Base-by-base conservation (phyloP, 2,888 invertebrate genomes). In the Myopa testacea region DNA sequence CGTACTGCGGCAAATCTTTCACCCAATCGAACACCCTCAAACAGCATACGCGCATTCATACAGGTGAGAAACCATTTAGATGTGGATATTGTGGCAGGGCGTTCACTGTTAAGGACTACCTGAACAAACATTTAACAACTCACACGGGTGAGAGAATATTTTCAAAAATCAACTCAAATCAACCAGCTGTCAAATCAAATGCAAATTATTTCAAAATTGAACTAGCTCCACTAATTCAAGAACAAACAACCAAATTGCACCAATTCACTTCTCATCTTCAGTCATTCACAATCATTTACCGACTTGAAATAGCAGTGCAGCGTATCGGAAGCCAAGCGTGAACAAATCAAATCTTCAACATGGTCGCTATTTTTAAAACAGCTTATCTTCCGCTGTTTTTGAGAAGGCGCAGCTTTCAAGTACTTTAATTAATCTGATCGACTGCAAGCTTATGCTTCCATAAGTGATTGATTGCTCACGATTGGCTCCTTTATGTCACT, bases 71-170 rank as follows among this genome's bases (percentile, higher is more conserved):
- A 87, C 88, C 89, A 83, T 89, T 88, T 87, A 86, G 88, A 87
- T 89, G 88, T 88, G 87, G 87, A 85, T 87, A 87, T 86, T 89
- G 88, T 87, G 88, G 87, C 86, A 88, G 88, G 87, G 86, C 87
- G 86, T 88, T 88, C 88, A 88, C 88, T 86, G 88, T 88, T 85
- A 88, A 88, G 87, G 88, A 88, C 86, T 88, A 88, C 87, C 87
- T 88, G 87, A 88, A 88, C 87, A 88, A 88, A 87, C 88, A 88
- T 88, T 88, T 88, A 87, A 88, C 88, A 87, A 88, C 88, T 88
- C 88, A 88, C 88, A 88, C 88, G 87, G 88, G 88, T 88, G 88
- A 88, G 88, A 83, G 82, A 87, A 86, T 86, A 87, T 85, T 87
- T 86, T 87, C 86, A 84, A 86, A 87, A 87, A 82, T 78, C 78